Base-by-base conservation (phyloP, 2,797 vertebrate genomes). In the Brachyalestes nurse region DNA sequence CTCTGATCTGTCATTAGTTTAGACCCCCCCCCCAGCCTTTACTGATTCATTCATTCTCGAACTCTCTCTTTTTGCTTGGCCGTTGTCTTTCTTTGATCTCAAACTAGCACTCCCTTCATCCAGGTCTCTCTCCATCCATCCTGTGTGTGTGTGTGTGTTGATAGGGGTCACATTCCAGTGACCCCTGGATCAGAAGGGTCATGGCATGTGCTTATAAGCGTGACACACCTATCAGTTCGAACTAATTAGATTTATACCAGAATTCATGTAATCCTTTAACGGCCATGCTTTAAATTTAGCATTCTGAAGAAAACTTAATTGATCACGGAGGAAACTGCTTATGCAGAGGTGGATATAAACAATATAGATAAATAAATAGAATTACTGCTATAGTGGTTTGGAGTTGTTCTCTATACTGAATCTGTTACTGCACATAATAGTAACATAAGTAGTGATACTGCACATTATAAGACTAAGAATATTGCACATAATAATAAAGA, bases 111-210 rank as follows among this genome's bases (percentile, higher is more conserved):
- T 49, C 58, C 38, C 49, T 65, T 47, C 47, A 72, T 77, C 58
- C 67, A 71, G 5, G 55, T 55, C 51, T 6, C 25, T 72, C 23
- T 66, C 80, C 25, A 40, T 66, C 25, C 21, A 40, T 77, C 42
- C 28, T 28, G 28, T 28, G 14, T 58, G 49, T 28, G 28, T 28
- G 14, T 58, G 49, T 73, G 69, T 83, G 74, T 77, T 77, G 74
- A 73, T 61, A 38, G 40, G 40, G 60, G 75, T 73, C 75, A 77
- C 80, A 82, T 82, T 82, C 51, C 75, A 77, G 75, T 66, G 69
- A 77, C 75, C 57, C 60, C 69, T 14, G 51, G 60, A 47, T 72
- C 4, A 17, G 25, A 47, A 49, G 38, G 58, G 58, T 65, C 57
- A 14, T 13, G n/a, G 8, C 55, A 45, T 57, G 23, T 16, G 38